Evolutionary conservation across 2,888 invertebrate genomes (phyloP), one percentile per base, ranked within the genome.

Genomic region (Acronicta psi): DNA sequence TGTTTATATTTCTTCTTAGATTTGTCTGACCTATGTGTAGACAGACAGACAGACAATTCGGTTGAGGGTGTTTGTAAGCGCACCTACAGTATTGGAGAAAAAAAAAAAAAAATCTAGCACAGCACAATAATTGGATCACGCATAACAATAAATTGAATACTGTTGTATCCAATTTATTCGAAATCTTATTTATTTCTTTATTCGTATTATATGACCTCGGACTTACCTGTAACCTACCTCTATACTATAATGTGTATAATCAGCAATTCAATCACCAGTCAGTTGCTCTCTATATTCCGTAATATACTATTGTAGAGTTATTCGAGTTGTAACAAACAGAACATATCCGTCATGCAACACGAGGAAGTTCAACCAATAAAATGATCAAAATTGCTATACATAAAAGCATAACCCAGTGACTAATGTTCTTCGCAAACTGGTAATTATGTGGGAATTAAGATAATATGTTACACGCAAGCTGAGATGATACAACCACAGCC

Each of bases 381-480:
- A 59, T 58, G 20, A 57, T 60, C 42, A 58, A 77, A 66, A 71
- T 66, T 65, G 53, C 68, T 60, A 71, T 77, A 69, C 59, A 71
- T 75, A 63, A 75, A 66, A 59, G 31, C 50, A 53, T 63, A 70
- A 51, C 44, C 52, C 57, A 66, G 51, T 62, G 67, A 57, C 55
- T 69, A 71, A 75, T 63, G 60, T 59, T 58, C 46, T 47, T 49
- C 56, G 59, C 49, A 72, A 69, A 74, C 62, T 70, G 72, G 63
- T 66, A 64, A 80, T 80, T 80, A 80, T 50, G 70, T 66, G 44
- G 37, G 47, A 62, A 59, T 77, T 56, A 60, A 52, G 46, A 67
- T 72, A 59, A 69, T 69, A 59, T 58, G 59, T 66, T 69, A 67
- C 57, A 66, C 59, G 70, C 63, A 69, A 73, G 62, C 57, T 62